Evolutionary conservation across 2,113 vertebrate genomes (phyloP).

Genomic region (Tringa solitaria): DNA sequence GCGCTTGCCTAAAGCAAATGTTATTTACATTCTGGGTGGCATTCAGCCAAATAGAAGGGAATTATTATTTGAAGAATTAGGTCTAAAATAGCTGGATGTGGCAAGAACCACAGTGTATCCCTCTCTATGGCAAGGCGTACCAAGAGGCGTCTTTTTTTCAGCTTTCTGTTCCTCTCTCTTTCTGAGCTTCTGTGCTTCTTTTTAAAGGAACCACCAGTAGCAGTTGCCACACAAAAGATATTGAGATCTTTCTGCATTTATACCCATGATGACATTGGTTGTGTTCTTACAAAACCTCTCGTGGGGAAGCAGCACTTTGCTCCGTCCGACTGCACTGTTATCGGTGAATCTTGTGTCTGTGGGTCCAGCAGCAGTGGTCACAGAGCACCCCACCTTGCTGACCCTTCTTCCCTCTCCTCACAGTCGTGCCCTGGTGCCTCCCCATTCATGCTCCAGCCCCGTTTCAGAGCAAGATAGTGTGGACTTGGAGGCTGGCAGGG

Average conservation of each 20-base stretch:
- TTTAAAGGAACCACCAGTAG: neutral
- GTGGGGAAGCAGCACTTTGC: neutral
- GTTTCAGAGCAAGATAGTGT: neutral
- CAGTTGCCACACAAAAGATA: accelerated
- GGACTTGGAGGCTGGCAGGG: neutral
- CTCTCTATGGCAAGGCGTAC: no score
- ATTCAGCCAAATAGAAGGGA: neutral
- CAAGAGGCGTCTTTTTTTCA: neutral
- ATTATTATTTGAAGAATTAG: neutral
- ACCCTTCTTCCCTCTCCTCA: neutral
- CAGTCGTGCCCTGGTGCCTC: no score
- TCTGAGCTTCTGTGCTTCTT: neutral
- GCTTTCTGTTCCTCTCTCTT: no score
- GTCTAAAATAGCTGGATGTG: neutral
- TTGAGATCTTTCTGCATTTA: neutral
- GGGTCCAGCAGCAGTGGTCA: neutral
- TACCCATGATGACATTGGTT: neutral
- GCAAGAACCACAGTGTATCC: accelerated
- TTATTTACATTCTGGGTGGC: neutral
- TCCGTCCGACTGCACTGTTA: accelerated
- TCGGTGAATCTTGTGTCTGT: neutral
- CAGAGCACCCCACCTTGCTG: no score
- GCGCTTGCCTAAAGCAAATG: neutral
- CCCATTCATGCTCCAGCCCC: no score
- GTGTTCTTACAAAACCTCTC: neutral